Evolutionary conservation across 1,140 invertebrate species (phyloP).

Genomic region (Spodoptera litura): DNA sequence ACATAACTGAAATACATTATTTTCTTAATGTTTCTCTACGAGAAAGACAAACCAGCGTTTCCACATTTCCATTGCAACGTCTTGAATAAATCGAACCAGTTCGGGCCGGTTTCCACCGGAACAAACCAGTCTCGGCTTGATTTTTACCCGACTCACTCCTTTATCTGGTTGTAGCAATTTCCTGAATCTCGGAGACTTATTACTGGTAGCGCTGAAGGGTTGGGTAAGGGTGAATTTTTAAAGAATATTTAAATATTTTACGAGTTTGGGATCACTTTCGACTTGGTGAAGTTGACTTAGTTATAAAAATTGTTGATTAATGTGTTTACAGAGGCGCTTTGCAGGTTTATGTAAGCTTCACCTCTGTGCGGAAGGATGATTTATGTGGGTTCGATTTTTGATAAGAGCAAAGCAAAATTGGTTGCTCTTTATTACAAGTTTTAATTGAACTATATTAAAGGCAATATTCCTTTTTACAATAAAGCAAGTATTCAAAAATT

Average conservation of each 20-base stretch:
- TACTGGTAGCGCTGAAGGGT: slow-evolving; percentile 26
- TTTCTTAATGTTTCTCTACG: background rate
- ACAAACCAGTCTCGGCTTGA: slow-evolving; percentile 32
- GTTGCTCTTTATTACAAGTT: too few species aligned
- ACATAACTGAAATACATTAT: background rate
- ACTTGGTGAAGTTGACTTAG: background rate
- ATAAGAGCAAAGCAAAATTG: too few species aligned
- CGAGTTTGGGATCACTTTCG: background rate
- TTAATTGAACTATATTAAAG: too few species aligned
- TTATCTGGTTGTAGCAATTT: slow-evolving; percentile 47
- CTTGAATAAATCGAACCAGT: slow-evolving; percentile 17
- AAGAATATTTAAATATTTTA: slow-evolving; percentile 6
- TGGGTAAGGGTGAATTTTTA: slow-evolving; percentile 8
- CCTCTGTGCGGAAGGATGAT: too few species aligned
- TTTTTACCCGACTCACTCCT: slow-evolving; percentile 34
- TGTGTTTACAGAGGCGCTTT: background rate
- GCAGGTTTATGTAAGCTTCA: too few species aligned
- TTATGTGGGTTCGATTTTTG: too few species aligned
- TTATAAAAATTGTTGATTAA: background rate
- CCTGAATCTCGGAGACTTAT: slow-evolving; percentile 39
- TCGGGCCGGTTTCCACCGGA: slow-evolving; percentile 15
- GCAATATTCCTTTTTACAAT: too few species aligned
- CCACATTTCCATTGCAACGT: slow-evolving; percentile 21
- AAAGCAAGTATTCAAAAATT: too few species aligned
- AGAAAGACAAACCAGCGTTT: slow-evolving; percentile 16